Conservation (phyloP, 2,113 vertebrate genomes). For the Cygnus buccinator region DNA sequence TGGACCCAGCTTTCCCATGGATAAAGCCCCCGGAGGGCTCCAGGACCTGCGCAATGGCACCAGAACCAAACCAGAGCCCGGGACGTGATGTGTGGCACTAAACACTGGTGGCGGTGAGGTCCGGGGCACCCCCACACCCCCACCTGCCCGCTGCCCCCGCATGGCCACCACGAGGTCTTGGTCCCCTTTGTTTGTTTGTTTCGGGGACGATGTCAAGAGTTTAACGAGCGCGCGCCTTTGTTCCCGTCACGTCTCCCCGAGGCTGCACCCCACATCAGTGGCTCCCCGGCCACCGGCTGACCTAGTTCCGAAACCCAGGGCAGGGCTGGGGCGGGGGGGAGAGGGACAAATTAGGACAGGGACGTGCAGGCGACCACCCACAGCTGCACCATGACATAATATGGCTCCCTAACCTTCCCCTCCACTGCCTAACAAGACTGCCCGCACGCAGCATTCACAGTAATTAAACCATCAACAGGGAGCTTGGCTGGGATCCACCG, state of each 20-base stretch:
- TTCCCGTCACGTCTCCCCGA: neutral
- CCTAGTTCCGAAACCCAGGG: conserved; percentile 18
- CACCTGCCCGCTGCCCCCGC: no score
- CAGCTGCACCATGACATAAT: conserved; percentile 75
- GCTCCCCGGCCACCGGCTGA: neutral
- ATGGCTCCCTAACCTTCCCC: conserved; percentile 54
- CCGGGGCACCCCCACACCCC: neutral
- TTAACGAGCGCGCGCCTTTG: conserved; percentile 41
- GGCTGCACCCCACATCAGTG: neutral
- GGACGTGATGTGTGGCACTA: no score
- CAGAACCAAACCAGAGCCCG: neutral
- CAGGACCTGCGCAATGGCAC: fast-evolving
- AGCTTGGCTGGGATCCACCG: neutral
- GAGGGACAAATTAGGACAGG: conserved; percentile 78
- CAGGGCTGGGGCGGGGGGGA: neutral
- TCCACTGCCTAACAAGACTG: conserved; percentile 69
- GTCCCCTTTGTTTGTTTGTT: neutral
- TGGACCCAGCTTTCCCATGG: fast-evolving
- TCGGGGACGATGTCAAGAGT: conserved; percentile 13
- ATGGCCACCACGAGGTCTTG: no score
- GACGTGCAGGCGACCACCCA: conserved; percentile 82
- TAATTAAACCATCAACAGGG: neutral
- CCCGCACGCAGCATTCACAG: neutral
- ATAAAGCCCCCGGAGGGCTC: neutral
- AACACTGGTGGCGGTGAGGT: no score